Percentiles rank a stretch among this genome's conserved stretches.
These are phyloP conservation scores for Abrostola tripartita DNA, from an alignment of 2,888 invertebrate species.

Conservation along the genomic window DNA sequence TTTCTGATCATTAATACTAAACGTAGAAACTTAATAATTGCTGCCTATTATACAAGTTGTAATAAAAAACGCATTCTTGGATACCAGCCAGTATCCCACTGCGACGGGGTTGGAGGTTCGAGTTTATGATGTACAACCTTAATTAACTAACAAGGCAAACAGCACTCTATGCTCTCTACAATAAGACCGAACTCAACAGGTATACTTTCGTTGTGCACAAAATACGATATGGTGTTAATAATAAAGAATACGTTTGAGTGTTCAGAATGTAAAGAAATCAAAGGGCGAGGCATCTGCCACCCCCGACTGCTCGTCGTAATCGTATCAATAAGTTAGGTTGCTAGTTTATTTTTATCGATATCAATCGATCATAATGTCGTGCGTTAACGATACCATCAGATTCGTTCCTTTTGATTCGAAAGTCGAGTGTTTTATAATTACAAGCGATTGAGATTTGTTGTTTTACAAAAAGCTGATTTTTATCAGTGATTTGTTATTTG, in stretches of 20 bases:
- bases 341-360: conserved; percentile 65
- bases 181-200: conserved; percentile 23
- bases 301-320: conserved; percentile 74
- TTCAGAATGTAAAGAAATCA: conserved; percentile 62
- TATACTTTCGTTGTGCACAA: conserved; percentile 24
- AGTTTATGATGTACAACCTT: conserved; percentile 66
- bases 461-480: conserved; percentile 44
- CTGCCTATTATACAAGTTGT: conserved; percentile 73
- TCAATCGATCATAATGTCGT: conserved; percentile 70
- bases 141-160: conserved; percentile 25
- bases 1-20: conserved; percentile 79
- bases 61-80: conserved; percentile 81
- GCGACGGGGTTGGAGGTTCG: conserved; percentile 72
- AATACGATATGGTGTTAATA: conserved; percentile 60
- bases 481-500: conserved; percentile 61
- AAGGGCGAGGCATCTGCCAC: conserved; percentile 74
- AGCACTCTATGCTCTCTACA: conserved; percentile 25
- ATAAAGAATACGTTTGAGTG: conserved; percentile 63
- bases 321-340: conserved; percentile 68
- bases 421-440: conserved; percentile 55
- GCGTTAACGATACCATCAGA: conserved; percentile 50
- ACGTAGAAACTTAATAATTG: conserved; percentile 81
- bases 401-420: conserved; percentile 49
- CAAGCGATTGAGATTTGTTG: conserved; percentile 45
- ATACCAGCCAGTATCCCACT: conserved; percentile 75